Evolutionary conservation across 1,140 invertebrate species (phyloP), one percentile per base, ranked within the genome.

Genomic region (Scaptomyza graminum): DNA sequence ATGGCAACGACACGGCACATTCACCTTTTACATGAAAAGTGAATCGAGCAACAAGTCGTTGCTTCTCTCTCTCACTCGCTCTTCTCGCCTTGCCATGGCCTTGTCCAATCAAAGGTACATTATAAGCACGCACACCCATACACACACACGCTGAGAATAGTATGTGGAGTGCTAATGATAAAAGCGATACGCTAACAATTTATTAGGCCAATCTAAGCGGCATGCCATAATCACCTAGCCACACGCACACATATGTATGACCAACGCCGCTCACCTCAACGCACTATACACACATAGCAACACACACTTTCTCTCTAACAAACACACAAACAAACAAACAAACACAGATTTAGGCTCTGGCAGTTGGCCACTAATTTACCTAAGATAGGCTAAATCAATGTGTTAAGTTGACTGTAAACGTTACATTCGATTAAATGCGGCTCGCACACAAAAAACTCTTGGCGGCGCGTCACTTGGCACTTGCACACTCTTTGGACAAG

Each of bases 401-500:
- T 83, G 75, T 60, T 83, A 66, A 84, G 75, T 83, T 84, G 60
- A 79, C 72, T 84, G 72, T 83, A 57, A 84, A 76, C 67, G 72
- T 76, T 83, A 79, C 67, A 83, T 83, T 83, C 66, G 66, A 83
- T 79, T 83, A 72, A 76, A 76, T 76, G 82, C 67, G 72, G 50
- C 67, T 72, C 75, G 60, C 71, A 66, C 51, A 60, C 66, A 51
- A 52, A 63, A 55, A 63, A 74, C 52, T 62, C 60, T 64, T 55
- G 60, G 50, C 50, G 44, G 28, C 39, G 47, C 49, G 47, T 43
- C 56, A 49, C 50, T 41, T 55, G 43, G 16, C 60, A 56, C 31
- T 16, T 51, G 37, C 34, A 12, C 50, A 61, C 31, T 34, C 31
- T 34, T 34, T 34, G 8, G 31, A 6, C 31, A 16, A 39, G 43